These are phyloP conservation scores for Agriopis marginaria DNA, from an alignment of 2,888 invertebrate genomes.

Conservation along the genomic window DNA sequence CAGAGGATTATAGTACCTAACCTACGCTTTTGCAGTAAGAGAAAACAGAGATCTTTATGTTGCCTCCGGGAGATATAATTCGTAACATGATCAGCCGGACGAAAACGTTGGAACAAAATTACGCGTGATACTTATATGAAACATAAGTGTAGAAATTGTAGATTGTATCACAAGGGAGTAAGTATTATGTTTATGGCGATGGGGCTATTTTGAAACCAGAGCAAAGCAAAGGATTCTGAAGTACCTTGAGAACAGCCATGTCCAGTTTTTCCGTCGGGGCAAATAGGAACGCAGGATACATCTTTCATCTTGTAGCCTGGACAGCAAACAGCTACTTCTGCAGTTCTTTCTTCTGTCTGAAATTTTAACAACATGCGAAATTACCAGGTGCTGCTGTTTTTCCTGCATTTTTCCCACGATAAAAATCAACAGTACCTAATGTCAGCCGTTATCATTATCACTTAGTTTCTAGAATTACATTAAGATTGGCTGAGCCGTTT, in stretches of 20 bases:
- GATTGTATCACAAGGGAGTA: too few species aligned
- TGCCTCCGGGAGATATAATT: constrained; percentile 16
- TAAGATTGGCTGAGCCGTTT: too few species aligned
- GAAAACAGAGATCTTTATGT: constrained; percentile 22
- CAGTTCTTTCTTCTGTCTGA: constrained; percentile 89
- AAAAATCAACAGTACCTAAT: too few species aligned
- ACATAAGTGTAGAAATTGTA: too few species aligned
- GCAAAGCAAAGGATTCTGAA: too few species aligned
- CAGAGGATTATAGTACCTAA: neutral
- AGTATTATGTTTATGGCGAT: too few species aligned
- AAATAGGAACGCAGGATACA: constrained; percentile 88
- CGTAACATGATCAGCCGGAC: constrained; percentile 14
- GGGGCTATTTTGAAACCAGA: too few species aligned
- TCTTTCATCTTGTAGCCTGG: constrained; percentile 89
- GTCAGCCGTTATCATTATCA: too few species aligned
- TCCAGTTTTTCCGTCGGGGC: constrained; percentile 88
- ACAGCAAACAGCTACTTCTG: constrained; percentile 91
- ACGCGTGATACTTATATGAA: neutral
- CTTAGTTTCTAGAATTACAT: too few species aligned
- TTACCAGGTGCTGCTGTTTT: neutral
- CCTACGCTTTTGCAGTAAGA: constrained; percentile 15
- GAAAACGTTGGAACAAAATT: neutral
- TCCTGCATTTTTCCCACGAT: too few species aligned
- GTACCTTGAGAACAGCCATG: constrained; percentile 87
- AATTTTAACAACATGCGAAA: constrained; percentile 46